Conservation (phyloP, 2,113 vertebrate genomes). For the Sturnira hondurensis region DNA sequence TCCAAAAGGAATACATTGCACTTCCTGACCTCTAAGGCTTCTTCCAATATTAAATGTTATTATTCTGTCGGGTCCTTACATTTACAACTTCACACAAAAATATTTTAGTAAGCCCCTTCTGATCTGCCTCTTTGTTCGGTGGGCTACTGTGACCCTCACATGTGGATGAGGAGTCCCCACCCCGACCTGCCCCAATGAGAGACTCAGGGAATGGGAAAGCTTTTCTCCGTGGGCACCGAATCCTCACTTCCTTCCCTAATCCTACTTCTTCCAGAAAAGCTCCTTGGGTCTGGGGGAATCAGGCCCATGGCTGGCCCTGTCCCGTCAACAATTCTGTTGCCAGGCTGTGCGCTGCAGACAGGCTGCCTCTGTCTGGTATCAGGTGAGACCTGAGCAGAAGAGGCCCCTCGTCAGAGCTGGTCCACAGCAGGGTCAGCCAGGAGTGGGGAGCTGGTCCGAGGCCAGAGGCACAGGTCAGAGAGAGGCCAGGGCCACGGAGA, state of each 20-base stretch:
- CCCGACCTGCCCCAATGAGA: not conserved
- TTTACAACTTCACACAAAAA: not conserved
- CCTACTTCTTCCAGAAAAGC: not conserved
- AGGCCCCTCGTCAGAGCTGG: not conserved
- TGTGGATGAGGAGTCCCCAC: not conserved
- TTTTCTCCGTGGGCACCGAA: not conserved
- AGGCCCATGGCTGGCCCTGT: not conserved
- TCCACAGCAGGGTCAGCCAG: not conserved
- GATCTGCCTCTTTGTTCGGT: not conserved
- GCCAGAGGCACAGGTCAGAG: slow-evolving; percentile 41
- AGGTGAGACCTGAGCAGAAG: not conserved
- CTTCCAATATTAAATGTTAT: not conserved
- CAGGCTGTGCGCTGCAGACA: not conserved
- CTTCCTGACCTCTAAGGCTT: not conserved
- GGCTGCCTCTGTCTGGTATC: not conserved
- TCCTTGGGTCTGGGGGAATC: not conserved
- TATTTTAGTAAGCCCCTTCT: not conserved
- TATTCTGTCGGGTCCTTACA: not conserved
- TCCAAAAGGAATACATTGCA: not conserved
- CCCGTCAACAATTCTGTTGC: not conserved
- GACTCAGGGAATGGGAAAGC: not conserved
- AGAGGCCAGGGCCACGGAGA: not conserved
- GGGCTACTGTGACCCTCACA: not conserved
- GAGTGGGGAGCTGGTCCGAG: not conserved
- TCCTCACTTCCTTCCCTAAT: not conserved